These are phyloP conservation scores for Pteronura brasiliensis DNA, from an alignment of 2,113 vertebrate genomes.

Conservation along the genomic window DNA sequence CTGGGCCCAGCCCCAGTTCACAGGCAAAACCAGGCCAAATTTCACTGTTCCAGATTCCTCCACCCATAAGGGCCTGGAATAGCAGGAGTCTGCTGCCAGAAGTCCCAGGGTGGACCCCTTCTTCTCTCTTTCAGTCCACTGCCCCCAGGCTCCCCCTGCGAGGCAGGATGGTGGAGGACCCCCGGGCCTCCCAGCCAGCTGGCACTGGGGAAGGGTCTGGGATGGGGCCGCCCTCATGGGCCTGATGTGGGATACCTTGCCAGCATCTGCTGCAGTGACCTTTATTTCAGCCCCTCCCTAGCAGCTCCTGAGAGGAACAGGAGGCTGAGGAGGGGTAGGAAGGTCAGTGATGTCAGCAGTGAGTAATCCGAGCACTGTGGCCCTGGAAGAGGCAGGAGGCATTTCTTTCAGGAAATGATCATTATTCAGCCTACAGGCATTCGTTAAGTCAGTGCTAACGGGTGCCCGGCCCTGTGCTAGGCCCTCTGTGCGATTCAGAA, in stretches of 20 bases:
- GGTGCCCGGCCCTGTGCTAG: neutral
- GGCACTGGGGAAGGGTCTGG: neutral
- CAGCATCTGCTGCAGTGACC: slow-evolving; percentile 60
- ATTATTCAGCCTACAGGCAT: slow-evolving; percentile 62
- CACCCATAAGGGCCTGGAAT: slow-evolving; percentile 63
- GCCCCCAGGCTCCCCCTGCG: neutral
- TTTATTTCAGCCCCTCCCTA: slow-evolving; percentile 64
- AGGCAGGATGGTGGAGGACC: neutral
- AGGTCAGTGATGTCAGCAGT: slow-evolving; percentile 57
- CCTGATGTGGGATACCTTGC: neutral
- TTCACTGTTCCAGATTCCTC: slow-evolving; percentile 67
- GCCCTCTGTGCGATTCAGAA: neutral
- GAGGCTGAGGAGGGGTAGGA: slow-evolving; percentile 41
- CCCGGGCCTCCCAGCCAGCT: neutral
- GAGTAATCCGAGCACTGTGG: slow-evolving; percentile 53
- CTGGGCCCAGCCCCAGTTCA: slow-evolving; percentile 62
- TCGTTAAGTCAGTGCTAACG: slow-evolving; percentile 42
- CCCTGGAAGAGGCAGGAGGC: slow-evolving; percentile 46
- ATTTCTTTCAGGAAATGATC: slow-evolving; percentile 57
- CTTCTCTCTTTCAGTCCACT: neutral
- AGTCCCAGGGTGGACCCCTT: slow-evolving; percentile 59
- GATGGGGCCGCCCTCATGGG: neutral
- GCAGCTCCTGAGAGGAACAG: slow-evolving; percentile 38
- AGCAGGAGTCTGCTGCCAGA: slow-evolving; percentile 45
- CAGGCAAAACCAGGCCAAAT: slow-evolving; percentile 63